Evolutionary conservation across 2,797 vertebrate genomes (phyloP).

Genomic region (Muscicapa striata): DNA sequence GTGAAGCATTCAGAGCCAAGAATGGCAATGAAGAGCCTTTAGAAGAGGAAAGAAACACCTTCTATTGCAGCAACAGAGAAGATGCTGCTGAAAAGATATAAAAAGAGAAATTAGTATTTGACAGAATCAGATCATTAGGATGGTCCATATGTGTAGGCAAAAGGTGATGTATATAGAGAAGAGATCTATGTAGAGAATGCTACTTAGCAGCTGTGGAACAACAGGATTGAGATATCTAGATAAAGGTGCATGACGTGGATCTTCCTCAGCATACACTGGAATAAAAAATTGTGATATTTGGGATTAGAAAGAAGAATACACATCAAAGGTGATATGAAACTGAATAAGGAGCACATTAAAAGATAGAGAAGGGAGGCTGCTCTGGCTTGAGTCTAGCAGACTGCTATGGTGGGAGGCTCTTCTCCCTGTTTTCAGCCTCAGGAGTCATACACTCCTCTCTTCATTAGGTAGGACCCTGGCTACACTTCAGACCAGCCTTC

Average conservation of each 20-base stretch:
- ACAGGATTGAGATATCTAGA: neutral
- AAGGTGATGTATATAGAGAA: neutral
- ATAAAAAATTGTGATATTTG: neutral
- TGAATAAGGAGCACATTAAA: neutral
- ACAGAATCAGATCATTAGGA: neutral
- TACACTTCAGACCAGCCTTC: neutral
- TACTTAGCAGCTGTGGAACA: neutral
- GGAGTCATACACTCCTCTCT: neutral
- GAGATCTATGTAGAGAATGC: neutral
- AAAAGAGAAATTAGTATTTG: neutral
- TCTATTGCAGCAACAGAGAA: neutral
- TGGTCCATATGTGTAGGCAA: neutral
- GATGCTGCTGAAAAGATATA: neutral
- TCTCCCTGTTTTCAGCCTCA: neutral
- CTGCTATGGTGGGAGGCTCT: neutral
- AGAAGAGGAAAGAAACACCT: neutral
- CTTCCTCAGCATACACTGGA: neutral
- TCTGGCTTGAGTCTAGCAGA: neutral
- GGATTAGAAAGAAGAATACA: neutral
- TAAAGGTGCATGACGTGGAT: neutral
- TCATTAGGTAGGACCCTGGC: neutral
- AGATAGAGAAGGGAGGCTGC: neutral
- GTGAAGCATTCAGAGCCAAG: neutral
- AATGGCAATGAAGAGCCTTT: neutral
- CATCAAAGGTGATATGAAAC: neutral